These are phyloP conservation scores for Amphimedon queenslandica DNA, from an alignment of 37 sponge, comb jelly and placozoan species.

Conservation along the genomic window DNA sequence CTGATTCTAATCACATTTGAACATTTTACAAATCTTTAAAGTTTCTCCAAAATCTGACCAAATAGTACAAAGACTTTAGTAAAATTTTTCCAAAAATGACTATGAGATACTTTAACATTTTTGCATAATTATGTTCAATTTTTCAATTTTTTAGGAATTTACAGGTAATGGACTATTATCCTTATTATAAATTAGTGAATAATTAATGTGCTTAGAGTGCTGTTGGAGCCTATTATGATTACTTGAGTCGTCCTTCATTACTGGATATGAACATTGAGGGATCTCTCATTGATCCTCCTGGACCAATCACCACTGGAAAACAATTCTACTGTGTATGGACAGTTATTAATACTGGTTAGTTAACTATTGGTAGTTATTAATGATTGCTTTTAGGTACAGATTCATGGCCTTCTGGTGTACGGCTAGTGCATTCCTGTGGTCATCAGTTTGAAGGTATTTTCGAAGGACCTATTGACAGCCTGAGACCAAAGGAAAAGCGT, in stretches of 20 bases:
- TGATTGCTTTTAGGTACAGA: constrained; percentile 37
- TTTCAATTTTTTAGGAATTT: too few relatives aligned
- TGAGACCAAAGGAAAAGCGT: constrained; percentile 32
- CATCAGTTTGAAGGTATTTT: constrained; percentile 30
- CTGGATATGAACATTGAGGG: background rate
- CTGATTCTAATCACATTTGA: too few relatives aligned
- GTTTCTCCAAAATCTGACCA: too few relatives aligned
- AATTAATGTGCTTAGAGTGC: too few relatives aligned
- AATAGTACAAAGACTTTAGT: too few relatives aligned
- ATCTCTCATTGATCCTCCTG: background rate
- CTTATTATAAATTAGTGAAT: too few relatives aligned
- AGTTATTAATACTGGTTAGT: background rate
- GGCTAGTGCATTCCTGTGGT: constrained; percentile 45
- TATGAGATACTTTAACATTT: too few relatives aligned
- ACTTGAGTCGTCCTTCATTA: constrained; percentile 2
- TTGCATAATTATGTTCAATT: too few relatives aligned
- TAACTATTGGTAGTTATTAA: background rate
- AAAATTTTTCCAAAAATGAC: too few relatives aligned
- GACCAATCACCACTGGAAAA: background rate
- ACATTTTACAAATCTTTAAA: too few relatives aligned
- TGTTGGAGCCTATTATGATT: constrained; percentile 63
- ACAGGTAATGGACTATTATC: too few relatives aligned
- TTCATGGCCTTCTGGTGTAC: constrained; percentile 60
- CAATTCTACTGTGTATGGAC: background rate
- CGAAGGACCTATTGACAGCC: constrained; percentile 20